Evolutionary conservation across 2,888 invertebrate species (phyloP).

Genomic region (Tanytarsus gracilentus): DNA sequence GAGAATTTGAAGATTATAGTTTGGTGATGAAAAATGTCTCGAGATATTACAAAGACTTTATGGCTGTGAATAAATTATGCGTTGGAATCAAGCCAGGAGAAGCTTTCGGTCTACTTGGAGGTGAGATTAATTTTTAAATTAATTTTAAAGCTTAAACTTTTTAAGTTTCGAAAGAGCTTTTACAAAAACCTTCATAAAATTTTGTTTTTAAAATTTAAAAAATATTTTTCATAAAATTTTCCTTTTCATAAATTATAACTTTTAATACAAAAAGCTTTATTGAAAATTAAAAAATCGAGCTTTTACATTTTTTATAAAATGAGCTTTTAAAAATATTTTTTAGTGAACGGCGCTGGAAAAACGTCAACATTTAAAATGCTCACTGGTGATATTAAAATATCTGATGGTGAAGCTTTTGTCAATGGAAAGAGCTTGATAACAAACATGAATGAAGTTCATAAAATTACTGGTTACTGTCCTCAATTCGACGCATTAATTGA

Average conservation of each 20-base stretch:
- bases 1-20: conserved; percentile 40
- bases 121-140: too few species aligned
- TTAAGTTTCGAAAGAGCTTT: too few species aligned
- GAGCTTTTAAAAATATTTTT: too few species aligned
- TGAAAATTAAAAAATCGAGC: too few species aligned
- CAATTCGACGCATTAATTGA: conserved; percentile 50
- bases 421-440: conserved; percentile 38
- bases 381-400: conserved; percentile 51
- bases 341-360: conserved; percentile 58
- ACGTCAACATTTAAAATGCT: conserved; percentile 60
- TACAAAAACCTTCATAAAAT: too few species aligned
- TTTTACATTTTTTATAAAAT: too few species aligned
- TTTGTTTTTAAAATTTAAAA: too few species aligned
- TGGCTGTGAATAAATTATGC: conserved; percentile 63
- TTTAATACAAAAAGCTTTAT: too few species aligned
- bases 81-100: conserved; percentile 45
- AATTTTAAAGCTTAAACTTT: too few species aligned
- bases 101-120: conserved; percentile 54
- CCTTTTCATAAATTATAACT: too few species aligned
- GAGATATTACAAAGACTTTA: conserved; percentile 58
- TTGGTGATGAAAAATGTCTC: conserved; percentile 52
- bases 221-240: too few species aligned
- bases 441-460: conserved; percentile 38
- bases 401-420: conserved; percentile 47
- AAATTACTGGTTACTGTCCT: conserved; percentile 45